Evolutionary conservation across 2,797 vertebrate genomes (phyloP).

Genomic region (Enteromius fasciolatus): DNA sequence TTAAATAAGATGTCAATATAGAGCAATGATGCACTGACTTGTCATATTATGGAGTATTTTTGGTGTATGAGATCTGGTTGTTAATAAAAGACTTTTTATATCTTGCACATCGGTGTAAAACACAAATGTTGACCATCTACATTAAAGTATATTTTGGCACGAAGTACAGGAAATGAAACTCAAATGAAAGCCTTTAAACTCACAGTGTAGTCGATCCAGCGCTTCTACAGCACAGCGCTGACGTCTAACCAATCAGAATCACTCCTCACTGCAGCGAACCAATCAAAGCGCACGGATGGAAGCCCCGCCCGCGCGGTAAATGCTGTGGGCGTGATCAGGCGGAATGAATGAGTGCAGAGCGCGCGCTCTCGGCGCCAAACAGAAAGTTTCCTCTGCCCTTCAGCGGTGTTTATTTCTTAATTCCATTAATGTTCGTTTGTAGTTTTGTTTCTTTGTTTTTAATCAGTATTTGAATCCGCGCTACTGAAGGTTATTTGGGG

Average conservation of each 20-base stretch:
- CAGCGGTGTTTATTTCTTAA: not conserved
- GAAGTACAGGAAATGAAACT: not conserved
- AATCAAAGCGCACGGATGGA: constrained; percentile 60
- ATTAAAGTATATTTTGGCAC: not conserved
- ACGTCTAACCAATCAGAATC: constrained; percentile 42
- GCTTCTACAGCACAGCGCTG: not conserved
- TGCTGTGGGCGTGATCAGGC: not conserved
- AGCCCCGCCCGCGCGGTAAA: constrained; percentile 70
- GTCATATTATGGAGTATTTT: not conserved
- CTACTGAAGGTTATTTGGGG: not conserved
- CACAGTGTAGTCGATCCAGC: not conserved
- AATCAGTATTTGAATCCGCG: not conserved
- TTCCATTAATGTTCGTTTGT: not conserved
- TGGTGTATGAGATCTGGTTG: constrained; percentile 10
- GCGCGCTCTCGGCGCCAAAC: not conserved
- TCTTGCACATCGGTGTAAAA: not conserved
- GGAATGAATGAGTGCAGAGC: not conserved
- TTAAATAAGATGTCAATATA: not conserved
- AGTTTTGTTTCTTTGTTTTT: not conserved
- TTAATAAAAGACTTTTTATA: constrained; percentile 35
- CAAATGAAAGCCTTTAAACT: not conserved
- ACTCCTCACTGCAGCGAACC: constrained; percentile 49
- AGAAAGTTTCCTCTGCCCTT: not conserved
- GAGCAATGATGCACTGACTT: constrained; percentile 4
- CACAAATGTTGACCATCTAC: not conserved